phyloP scores from a whole-genome alignment of 1,140 invertebrate species.

The Cheumatopsyche charites region DNA sequence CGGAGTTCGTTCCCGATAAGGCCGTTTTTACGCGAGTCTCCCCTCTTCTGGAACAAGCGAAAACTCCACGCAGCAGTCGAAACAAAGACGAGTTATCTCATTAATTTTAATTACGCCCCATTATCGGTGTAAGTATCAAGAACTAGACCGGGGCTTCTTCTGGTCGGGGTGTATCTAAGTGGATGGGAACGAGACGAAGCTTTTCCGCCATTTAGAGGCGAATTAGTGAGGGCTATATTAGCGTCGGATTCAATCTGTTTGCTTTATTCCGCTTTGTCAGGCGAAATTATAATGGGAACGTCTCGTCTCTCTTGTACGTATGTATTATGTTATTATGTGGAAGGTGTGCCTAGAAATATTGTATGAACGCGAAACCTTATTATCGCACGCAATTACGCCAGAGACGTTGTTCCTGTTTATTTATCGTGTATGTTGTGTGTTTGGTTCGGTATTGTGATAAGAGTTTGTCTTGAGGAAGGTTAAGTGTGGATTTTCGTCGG shows the following conservation, averaged over 20 bases:
- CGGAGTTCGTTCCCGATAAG: too few relatives aligned
- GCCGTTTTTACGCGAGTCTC: too few relatives aligned
- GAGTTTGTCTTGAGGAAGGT: too few relatives aligned
- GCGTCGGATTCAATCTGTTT: slow-evolving; percentile 35
- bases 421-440: too few relatives aligned
- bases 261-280: slow-evolving; percentile 34
- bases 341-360: neutral
- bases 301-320: neutral
- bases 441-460: too few relatives aligned
- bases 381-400: slow-evolving; percentile 10
- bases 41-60: too few relatives aligned
- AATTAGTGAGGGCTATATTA: slow-evolving; percentile 32
- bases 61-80: neutral
- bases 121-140: slow-evolving; percentile 31
- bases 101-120: slow-evolving; percentile 34
- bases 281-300: slow-evolving; percentile 23
- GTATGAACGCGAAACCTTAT: slow-evolving; percentile 13
- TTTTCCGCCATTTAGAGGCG: slow-evolving; percentile 31
- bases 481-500: too few relatives aligned
- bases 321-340: too few relatives aligned
- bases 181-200: neutral
- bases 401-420: too few relatives aligned
- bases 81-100: slow-evolving; percentile 28
- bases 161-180: neutral
- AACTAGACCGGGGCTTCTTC: slow-evolving; percentile 15